Percentiles rank a stretch among this genome's conserved stretches.
phyloP scores from a whole-genome alignment of 2,797 vertebrate species.

The Anas capensis region DNA sequence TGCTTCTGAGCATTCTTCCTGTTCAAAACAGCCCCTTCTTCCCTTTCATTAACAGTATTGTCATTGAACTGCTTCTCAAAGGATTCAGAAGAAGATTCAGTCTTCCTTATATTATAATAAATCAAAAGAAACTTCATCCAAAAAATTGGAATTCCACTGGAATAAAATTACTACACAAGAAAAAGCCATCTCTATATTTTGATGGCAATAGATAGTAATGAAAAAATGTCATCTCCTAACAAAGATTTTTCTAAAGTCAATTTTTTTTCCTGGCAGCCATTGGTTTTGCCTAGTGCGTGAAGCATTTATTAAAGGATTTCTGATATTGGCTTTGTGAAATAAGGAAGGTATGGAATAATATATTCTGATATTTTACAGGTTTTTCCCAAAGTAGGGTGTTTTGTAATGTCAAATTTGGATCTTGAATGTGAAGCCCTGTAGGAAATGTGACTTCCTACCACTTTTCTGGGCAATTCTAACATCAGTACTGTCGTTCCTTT shows the following conservation, averaged over 20 bases:
- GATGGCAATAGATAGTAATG: constrained; percentile 63
- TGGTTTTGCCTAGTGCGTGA: constrained; percentile 5
- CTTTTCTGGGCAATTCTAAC: constrained; percentile 16
- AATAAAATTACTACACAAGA: constrained; percentile 64
- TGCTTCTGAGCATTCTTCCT: not conserved
- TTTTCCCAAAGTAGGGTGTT: not conserved
- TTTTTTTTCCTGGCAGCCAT: constrained; percentile 55
- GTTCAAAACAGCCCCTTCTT: not conserved
- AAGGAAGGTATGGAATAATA: constrained; percentile 39
- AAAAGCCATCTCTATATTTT: constrained; percentile 44
- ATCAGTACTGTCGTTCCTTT: not conserved
- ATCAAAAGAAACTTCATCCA: constrained; percentile 54
- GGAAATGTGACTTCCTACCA: not conserved
- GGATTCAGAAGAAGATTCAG: not conserved
- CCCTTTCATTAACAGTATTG: not conserved
- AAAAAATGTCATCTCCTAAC: constrained; percentile 65
- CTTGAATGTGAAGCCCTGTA: not conserved
- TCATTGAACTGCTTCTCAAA: constrained; percentile 25
- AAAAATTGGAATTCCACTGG: constrained; percentile 64
- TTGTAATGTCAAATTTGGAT: constrained; percentile 33
- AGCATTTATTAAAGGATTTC: constrained; percentile 61
- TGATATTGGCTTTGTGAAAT: constrained; percentile 51
- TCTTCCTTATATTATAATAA: constrained; percentile 55
- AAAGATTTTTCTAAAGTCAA: constrained; percentile 68
- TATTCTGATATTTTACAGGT: constrained; percentile 34